Percentiles rank a stretch among this genome's conserved stretches.
phyloP scores from a whole-genome alignment of 2,113 vertebrate genomes.

The Rhombomys opimus region DNA sequence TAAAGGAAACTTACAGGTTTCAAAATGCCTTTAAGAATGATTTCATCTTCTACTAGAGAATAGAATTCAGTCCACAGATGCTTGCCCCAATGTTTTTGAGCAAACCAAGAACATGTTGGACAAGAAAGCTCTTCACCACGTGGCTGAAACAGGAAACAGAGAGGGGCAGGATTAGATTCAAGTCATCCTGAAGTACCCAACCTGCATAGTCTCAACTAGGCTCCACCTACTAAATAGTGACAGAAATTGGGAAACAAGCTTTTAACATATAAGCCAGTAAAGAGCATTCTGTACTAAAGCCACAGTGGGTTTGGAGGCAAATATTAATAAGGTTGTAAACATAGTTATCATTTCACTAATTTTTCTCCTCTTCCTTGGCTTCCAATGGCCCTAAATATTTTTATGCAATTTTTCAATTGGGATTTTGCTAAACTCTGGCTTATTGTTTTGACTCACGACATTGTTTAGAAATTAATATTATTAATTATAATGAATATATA shows the following conservation, averaged over 20 bases:
- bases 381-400: not conserved
- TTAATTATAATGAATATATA: not conserved
- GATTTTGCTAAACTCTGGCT: not conserved
- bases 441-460: not conserved
- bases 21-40: not conserved
- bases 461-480: not conserved
- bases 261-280: not conserved
- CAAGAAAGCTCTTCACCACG: not conserved
- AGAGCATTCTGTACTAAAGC: not conserved
- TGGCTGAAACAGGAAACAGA: not conserved
- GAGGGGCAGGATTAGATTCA: not conserved
- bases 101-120: not conserved
- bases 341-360: not conserved
- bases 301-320: not conserved
- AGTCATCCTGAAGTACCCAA: not conserved
- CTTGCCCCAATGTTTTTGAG: not conserved
- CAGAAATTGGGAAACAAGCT: not conserved
- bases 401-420: not conserved
- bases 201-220: fast-evolving
- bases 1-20: not conserved
- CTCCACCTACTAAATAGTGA: not conserved
- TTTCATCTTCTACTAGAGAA: not conserved
- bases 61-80: not conserved
- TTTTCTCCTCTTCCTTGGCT: not conserved
- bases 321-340: not conserved